Base-by-base conservation (phyloP, 2,888 invertebrate species). In the Smittia sp. region DNA sequence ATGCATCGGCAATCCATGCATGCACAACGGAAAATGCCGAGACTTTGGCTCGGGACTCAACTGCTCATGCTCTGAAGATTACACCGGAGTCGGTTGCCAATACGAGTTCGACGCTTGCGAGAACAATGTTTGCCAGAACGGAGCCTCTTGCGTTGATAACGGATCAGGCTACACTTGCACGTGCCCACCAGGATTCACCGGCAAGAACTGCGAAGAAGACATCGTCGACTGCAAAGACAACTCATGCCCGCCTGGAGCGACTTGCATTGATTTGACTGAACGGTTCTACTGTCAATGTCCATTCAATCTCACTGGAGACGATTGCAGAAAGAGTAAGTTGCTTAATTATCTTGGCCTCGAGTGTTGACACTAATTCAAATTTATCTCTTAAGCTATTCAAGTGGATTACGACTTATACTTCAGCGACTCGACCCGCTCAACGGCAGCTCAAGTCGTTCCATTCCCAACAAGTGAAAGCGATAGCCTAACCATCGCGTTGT, bases 351-450 rank as follows among this genome's bases (percentile, higher is more conserved):
- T 13, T 46, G 39, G 39, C 13, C 15, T 11, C 4, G n/a, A 15
- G 13, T n/a, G 2, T n/a, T 46, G 9, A 32, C 3, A 9, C 46
- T 11, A 41, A 46, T 39, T 75, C 41, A 75, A 63, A 75, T 73
- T 77, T 77, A 75, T 74, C 76, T 77, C 86, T 87, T 54, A 83
- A 94, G 94, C 94, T n/a, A 93, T 98, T 77, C 96, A 96, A 83
- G 94, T 96, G n/a, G 96, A 98, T 82, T 98, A 98, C 81, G 98
- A 98, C 80, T 85, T 98, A 9, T 94, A 94, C 87, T 96, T 98
- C 83, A 93, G 94, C 78, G 96, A 97, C 80, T 89, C 93, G 63
- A 85, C 91, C 13, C 89, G 95, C 13, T 94, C 96, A 75, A 94
- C 93, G 77, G 98, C 97, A 2, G 92, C 95, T 24, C 91, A 97